phyloP scores from a whole-genome alignment of 2,888 invertebrate genomes.

The Thymelicus sylvestris region DNA sequence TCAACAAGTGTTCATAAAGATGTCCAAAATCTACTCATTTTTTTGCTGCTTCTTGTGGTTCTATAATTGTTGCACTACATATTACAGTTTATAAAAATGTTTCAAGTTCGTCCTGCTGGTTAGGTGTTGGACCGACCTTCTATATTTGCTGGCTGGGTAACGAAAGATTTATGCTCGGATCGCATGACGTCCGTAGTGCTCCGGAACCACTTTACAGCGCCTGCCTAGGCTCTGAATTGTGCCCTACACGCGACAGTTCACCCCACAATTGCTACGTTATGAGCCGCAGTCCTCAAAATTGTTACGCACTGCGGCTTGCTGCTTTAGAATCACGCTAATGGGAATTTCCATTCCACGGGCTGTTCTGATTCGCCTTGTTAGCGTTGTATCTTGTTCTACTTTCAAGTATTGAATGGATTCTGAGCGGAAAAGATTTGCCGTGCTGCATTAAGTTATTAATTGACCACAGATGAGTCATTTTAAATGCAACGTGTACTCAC shows the following conservation, averaged over 20 bases:
- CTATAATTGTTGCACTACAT: background rate
- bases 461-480: background rate
- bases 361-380: slow-evolving; percentile 2
- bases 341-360: slow-evolving; percentile 11
- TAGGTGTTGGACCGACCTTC: background rate
- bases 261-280: slow-evolving; percentile 17
- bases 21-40: too few relatives aligned
- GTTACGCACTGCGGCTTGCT: slow-evolving; percentile 34
- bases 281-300: slow-evolving; percentile 25
- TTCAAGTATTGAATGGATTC: slow-evolving; percentile 15
- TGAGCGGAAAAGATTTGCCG: background rate
- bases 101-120: background rate
- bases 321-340: slow-evolving; percentile 24
- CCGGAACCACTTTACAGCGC: slow-evolving; percentile 58
- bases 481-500: too few relatives aligned
- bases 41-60: background rate
- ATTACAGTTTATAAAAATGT: background rate
- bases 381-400: slow-evolving; percentile 12
- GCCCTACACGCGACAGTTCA: slow-evolving; percentile 32
- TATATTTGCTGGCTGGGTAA: slow-evolving; percentile 41
- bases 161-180: slow-evolving; percentile 73
- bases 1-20: too few relatives aligned
- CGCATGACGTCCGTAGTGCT: slow-evolving; percentile 66
- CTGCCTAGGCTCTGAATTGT: slow-evolving; percentile 33
- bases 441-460: slow-evolving; percentile 12